These are phyloP conservation scores for Parus major DNA, from an alignment of 2,113 vertebrate species.

Conservation along the genomic window DNA sequence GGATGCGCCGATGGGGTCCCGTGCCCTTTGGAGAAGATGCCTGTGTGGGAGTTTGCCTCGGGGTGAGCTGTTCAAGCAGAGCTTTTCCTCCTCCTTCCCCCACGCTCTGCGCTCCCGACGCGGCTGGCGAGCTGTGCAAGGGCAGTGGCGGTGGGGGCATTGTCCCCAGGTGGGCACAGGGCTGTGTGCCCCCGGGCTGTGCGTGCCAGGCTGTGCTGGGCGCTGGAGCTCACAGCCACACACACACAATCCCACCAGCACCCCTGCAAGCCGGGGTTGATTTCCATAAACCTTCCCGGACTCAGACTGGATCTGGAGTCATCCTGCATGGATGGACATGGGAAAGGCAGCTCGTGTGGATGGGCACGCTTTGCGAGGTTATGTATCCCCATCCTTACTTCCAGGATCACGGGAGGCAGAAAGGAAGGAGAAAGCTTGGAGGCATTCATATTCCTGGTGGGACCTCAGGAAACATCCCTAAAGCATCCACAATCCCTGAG, in stretches of 20 bases:
- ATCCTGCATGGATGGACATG: not conserved
- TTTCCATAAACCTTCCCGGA: not conserved
- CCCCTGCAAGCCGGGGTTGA: not conserved
- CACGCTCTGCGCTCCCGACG: not conserved
- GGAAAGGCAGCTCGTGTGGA: not conserved
- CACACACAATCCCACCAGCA: not conserved
- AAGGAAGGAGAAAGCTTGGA: not conserved
- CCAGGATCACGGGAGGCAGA: not conserved
- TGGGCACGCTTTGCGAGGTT: not conserved
- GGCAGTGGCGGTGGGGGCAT: accelerated
- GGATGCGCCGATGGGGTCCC: not conserved
- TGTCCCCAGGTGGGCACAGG: not conserved
- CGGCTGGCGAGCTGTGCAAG: not conserved
- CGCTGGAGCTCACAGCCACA: not conserved
- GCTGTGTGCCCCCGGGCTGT: not conserved
- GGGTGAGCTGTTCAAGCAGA: not conserved
- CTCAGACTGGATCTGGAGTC: not conserved
- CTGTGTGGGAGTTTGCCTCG: not conserved
- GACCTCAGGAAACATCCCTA: not conserved
- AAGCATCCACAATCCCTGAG: not conserved
- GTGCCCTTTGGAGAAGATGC: not conserved
- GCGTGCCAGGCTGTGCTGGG: not conserved
- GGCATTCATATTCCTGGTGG: not conserved
- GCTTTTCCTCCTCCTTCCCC: not conserved
- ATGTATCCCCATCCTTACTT: not conserved